phyloP scores from a whole-genome alignment of 2,888 invertebrate genomes.

The Caenorhabditis sulstoni region DNA sequence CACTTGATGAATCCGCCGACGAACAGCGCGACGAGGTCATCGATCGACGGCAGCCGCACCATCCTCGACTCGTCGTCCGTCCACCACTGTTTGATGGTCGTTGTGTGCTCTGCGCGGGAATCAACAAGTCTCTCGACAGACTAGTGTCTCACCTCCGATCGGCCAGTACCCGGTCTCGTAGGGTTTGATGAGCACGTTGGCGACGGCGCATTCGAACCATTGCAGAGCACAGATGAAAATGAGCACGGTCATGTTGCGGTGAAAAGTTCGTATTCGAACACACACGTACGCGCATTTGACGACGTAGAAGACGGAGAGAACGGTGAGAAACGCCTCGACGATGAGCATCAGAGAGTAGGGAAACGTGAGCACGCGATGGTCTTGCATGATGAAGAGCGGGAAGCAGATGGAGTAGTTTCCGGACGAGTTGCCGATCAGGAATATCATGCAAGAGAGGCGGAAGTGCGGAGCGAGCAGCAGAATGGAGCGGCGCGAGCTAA shows the following conservation, averaged over 20 bases:
- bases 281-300: conserved; percentile 23
- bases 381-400: conserved; percentile 28
- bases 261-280: conserved; percentile 20
- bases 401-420: conserved; percentile 32
- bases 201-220: conserved; percentile 29
- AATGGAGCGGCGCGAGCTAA: neutral
- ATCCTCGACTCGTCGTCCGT: conserved; percentile 37
- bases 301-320: conserved; percentile 12
- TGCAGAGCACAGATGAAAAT: conserved; percentile 21
- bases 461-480: neutral
- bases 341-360: conserved; percentile 26
- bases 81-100: conserved; percentile 50
- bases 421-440: conserved; percentile 29
- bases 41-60: neutral
- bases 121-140: too few relatives aligned
- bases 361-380: conserved; percentile 12
- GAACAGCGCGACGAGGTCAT: neutral
- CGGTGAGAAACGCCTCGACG: conserved; percentile 19
- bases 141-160: too few relatives aligned
- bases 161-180: conserved; percentile 25
- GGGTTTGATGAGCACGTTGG: conserved; percentile 30
- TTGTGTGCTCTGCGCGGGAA: conserved; percentile 7
- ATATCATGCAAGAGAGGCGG: conserved; percentile 26
- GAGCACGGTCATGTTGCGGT: conserved; percentile 24
- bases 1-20: conserved; percentile 43